A percentile compares a stretch with the other conserved stretches of the same genome.
phyloP scores from a whole-genome alignment of 1,140 invertebrate genomes.

The Cydia amplana region DNA sequence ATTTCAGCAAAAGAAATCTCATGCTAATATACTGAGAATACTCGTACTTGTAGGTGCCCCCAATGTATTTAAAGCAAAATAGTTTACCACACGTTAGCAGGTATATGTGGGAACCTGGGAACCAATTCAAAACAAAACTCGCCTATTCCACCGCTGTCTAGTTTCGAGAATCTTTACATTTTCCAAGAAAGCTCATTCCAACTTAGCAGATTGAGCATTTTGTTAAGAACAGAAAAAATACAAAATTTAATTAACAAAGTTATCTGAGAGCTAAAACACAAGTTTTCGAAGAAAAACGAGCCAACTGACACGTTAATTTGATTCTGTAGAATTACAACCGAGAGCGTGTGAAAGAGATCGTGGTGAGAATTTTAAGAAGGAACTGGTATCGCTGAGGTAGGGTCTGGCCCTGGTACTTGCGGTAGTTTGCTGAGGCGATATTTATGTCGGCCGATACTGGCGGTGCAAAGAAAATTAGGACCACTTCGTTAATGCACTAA shows the following conservation, averaged over 20 bases:
- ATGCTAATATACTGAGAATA: too few species aligned
- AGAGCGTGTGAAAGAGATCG: conserved; percentile 63
- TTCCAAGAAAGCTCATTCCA: conserved; percentile 58
- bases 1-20: neutral
- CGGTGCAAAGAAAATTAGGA: neutral
- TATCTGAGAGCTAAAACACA: conserved; percentile 73
- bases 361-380: conserved; percentile 57
- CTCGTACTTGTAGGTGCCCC: too few species aligned
- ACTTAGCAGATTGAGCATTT: conserved; percentile 52
- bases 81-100: neutral
- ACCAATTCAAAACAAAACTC: neutral
- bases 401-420: conserved; percentile 15
- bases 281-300: conserved; percentile 76
- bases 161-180: conserved; percentile 33
- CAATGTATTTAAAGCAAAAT: neutral
- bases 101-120: neutral
- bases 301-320: conserved; percentile 74
- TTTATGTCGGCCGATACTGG: neutral
- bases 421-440: conserved; percentile 15
- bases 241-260: conserved; percentile 76
- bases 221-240: conserved; percentile 57
- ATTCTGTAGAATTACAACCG: conserved; percentile 73
- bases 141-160: conserved; percentile 1
- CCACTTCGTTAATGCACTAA: conserved; percentile 14
- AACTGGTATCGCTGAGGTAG: conserved; percentile 27